Base-by-base conservation (phyloP, 1,140 invertebrate genomes). In the Antheraea mylitta region DNA sequence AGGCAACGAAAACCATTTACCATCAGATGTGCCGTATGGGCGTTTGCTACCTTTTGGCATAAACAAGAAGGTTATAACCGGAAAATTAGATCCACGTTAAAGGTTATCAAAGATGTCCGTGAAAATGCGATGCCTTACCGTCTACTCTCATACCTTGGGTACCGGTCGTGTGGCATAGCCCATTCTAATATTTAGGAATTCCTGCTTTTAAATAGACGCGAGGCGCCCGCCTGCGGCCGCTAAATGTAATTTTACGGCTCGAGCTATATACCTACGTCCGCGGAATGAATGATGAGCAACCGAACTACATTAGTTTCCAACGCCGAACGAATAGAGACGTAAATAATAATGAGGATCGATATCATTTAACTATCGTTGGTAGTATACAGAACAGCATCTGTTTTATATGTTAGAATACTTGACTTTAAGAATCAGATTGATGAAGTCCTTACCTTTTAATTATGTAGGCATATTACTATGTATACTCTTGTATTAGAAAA, bases 151-250 rank as follows among this genome's bases (percentile, higher is more conserved):
- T 53, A 53, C 45, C 0, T 53, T 53, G 10, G 11, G 16, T 13
- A 53, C 16, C 22, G 37, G 61, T 63, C 36, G 8, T 63, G 61
- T 22, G 61, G 61, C 18, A 37, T 63, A 63, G 61, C n/a, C 61
- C 61, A 63, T 63, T 63, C 61, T 37, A 63, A 30, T 63, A 63
- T 63, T 63, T 37, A 37, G 61, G 37, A 63, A 63, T 63, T 36
- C 61, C 61, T 37, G 61, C 61, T 30, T 37, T 37, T 30, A 63
- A 63, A 63, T 63, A 63, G 61, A 63, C 61, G 61, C 61, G 61
- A 36, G 16, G 16, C 7, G 30, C 18, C 59, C 59, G 18, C 59
- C 59, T 53, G 45, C 45, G 45, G 45, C 11, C 45, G 45, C 45
- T 53, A 53, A 53, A 53, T 53, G 45, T 53, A 53, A 53, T 53